Conservation (phyloP, 1,140 invertebrate species). For the Drosophila repleta region DNA sequence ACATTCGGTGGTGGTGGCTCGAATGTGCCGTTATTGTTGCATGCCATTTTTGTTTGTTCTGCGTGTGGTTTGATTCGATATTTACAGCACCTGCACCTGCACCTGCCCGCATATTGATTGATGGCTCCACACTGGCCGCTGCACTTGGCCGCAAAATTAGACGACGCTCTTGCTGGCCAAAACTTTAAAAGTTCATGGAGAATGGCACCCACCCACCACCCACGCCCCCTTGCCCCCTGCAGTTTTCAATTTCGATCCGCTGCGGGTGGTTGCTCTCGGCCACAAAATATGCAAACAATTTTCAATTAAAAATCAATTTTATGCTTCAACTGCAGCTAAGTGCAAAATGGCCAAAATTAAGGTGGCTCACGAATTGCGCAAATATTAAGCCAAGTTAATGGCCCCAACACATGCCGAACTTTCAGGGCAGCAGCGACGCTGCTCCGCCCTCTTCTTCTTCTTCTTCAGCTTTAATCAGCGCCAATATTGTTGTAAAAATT, state of each 20-base stretch:
- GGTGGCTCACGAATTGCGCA: constrained; percentile 50
- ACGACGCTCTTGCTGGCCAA: not conserved
- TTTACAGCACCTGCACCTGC: constrained; percentile 40
- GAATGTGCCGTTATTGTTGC: constrained; percentile 17
- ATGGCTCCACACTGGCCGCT: not conserved
- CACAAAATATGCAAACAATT: constrained; percentile 79
- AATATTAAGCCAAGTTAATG: constrained; percentile 53
- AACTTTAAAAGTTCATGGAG: no score
- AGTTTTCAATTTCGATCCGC: constrained; percentile 2
- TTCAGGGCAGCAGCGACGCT: not conserved
- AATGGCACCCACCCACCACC: no score
- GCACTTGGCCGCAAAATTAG: not conserved
- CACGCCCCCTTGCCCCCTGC: no score
- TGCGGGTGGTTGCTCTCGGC: not conserved
- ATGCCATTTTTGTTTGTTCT: constrained; percentile 20
- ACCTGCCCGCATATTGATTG: not conserved
- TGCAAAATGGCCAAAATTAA: constrained; percentile 53
- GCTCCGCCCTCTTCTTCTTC: not conserved
- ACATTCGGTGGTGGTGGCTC: not conserved
- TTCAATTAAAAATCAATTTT: constrained; percentile 82
- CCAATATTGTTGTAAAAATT: constrained; percentile 53
- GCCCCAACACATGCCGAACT: constrained; percentile 2
- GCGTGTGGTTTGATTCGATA: constrained; percentile 47
- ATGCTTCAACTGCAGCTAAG: constrained; percentile 78
- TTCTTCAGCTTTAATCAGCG: constrained; percentile 17